Percentiles rank a stretch among this genome's conserved stretches.
Conservation (phyloP, 1,140 invertebrate genomes). For the Camponotus floridanus region DNA sequence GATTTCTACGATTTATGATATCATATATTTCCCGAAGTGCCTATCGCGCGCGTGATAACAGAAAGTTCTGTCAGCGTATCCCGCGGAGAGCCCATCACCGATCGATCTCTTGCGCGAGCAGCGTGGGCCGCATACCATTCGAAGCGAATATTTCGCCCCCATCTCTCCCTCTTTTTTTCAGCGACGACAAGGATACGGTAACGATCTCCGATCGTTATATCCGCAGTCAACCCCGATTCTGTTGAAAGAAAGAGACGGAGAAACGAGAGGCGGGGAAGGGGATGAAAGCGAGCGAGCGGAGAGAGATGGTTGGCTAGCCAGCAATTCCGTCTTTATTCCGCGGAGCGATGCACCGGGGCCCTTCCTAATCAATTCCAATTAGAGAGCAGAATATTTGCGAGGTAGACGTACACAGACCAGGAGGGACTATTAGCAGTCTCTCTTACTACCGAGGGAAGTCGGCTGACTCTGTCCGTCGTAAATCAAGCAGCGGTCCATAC, state of each 20-base stretch:
- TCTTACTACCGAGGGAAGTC: slow-evolving; percentile 78
- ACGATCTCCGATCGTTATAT: slow-evolving; percentile 45
- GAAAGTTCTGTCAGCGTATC: slow-evolving; percentile 11
- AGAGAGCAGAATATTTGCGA: slow-evolving; percentile 86
- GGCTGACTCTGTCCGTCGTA: slow-evolving; percentile 81
- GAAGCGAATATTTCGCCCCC: not conserved
- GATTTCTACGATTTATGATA: not conserved
- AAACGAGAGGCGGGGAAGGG: not conserved
- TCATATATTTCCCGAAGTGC: not conserved
- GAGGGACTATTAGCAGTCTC: slow-evolving; percentile 85
- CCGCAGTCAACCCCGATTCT: slow-evolving; percentile 60
- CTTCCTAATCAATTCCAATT: slow-evolving; percentile 87
- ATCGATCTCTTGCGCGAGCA: not conserved
- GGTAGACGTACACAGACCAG: slow-evolving; percentile 76
- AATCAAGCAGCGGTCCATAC: slow-evolving; percentile 83
- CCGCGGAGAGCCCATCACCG: not conserved
- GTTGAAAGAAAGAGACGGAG: not conserved
- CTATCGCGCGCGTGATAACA: slow-evolving; percentile 6
- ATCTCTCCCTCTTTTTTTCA: no score
- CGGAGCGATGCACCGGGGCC: slow-evolving; percentile 72
- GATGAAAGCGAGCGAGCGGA: slow-evolving; percentile 9
- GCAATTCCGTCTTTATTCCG: slow-evolving; percentile 84
- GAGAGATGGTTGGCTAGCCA: slow-evolving; percentile 63
- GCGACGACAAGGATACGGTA: slow-evolving; percentile 40
- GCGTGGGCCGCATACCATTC: not conserved